Evolutionary conservation across 2,888 invertebrate species (phyloP), one percentile per base, ranked within the genome.

Genomic region (Caenorhabditis zanzibari): DNA sequence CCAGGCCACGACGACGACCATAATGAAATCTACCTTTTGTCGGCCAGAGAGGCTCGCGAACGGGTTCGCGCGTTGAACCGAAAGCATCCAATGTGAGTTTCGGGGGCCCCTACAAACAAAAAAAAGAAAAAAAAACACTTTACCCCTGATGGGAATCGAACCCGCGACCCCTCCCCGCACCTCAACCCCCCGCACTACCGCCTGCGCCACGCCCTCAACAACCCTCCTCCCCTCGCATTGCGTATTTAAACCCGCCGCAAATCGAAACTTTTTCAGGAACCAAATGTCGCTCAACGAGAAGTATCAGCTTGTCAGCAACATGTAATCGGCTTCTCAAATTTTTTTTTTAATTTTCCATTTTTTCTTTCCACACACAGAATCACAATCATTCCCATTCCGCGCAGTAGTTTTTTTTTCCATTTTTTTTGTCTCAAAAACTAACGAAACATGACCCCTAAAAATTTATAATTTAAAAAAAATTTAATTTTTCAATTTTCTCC

Each of bases 251-350:
- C 47, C 5, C 7, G 2, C 7, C 10, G 2, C 2, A 54, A 54
- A 38, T 24, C 16, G 10, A 63, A 52, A 49, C 16, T 22, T 72
- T 82, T 80, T 0, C 76, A 82, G 82, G 38, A 64, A 69, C 71
- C 89, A 90, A 68, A 90, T 92, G 91, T 86, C 88, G 7, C 83
- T 92, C 54, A 90, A 91, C 66, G 90, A 91, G 77, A 91, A 91
- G 74, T 87, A 91, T 79, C 88, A 88, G 58, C 82, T 91, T 59
- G 89, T 91, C 26, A 88, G 87, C 75, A 90, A 90, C 81, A 88
- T 91, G 86, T 91, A 86, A 88, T 28, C 14, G 22, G 12, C n/a
- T 47, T 28, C 63, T 47, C n/a, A n/a, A n/a, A n/a, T 47, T 24
- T 19, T 68, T 47, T 68, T 26, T 22, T 14, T 22, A 22, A 32